Percentiles rank a stretch among this genome's conserved stretches.
Conservation (phyloP, 2,888 invertebrate genomes). For the Gryllus longicercus region DNA sequence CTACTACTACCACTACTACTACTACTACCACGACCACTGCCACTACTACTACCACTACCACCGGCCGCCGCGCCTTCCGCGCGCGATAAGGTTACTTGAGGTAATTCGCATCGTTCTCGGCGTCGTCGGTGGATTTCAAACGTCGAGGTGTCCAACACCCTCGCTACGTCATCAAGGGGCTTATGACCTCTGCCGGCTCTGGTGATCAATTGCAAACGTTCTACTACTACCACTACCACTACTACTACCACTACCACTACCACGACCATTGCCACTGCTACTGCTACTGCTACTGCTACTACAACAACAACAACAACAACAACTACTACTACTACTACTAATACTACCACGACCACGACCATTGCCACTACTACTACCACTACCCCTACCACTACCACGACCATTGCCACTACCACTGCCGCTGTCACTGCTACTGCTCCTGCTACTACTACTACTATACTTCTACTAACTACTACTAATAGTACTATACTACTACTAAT, state of each 20-base stretch:
- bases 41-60: neutral
- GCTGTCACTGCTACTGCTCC: neutral
- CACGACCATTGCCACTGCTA: neutral
- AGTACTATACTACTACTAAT: neutral
- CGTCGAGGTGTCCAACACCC: no score
- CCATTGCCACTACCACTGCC: neutral
- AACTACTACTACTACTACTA: neutral
- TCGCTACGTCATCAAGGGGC: no score
- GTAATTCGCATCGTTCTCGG: no score
- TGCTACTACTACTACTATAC: neutral
- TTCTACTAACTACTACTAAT: neutral
- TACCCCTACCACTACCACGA: neutral
- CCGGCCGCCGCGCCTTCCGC: no score
- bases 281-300: neutral
- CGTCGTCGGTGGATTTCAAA: no score
- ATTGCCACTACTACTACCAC: neutral
- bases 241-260: no score
- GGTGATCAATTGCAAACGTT: no score
- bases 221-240: no score
- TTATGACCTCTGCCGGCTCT: no score
- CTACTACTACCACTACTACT: constrained; percentile 22
- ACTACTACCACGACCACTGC: constrained; percentile 18
- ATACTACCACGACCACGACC: neutral
- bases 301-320: neutral
- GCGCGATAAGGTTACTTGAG: no score